Evolutionary conservation across 2,113 vertebrate genomes (phyloP).

Genomic region (Apus apus): DNA sequence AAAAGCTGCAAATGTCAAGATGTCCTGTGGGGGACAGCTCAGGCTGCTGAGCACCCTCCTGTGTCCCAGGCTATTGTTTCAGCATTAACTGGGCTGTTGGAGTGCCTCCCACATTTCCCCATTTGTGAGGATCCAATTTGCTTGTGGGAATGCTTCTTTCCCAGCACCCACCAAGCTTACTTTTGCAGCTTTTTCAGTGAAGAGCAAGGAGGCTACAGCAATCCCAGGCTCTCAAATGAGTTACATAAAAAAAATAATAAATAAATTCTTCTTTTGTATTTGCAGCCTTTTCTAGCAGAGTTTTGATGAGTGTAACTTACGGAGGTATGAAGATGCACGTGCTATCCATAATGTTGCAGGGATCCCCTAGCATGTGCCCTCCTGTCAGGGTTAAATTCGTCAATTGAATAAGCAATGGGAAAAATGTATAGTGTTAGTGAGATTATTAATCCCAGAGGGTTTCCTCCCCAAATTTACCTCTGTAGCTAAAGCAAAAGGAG

Average conservation of each 20-base stretch:
- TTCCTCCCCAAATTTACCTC: constrained; percentile 48
- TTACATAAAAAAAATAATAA: not conserved
- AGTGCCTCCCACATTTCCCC: not conserved
- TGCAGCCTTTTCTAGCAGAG: not conserved
- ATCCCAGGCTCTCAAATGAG: not conserved
- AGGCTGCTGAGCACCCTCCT: not conserved
- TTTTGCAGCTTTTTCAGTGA: not conserved
- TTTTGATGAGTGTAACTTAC: not conserved
- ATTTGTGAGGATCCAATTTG: not conserved
- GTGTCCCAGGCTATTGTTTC: constrained; percentile 30
- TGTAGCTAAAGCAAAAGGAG: constrained; percentile 48
- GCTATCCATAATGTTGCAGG: not conserved
- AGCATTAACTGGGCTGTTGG: not conserved
- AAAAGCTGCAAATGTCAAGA: constrained; percentile 22
- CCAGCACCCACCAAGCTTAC: not conserved
- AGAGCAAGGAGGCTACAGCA: not conserved
- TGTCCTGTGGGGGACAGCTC: not conserved
- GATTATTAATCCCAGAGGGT: constrained; percentile 49
- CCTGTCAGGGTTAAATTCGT: constrained; percentile 32
- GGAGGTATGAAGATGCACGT: not conserved
- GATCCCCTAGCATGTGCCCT: not conserved
- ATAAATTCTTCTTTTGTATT: not conserved
- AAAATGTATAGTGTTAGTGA: constrained; percentile 20
- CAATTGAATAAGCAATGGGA: constrained; percentile 51
- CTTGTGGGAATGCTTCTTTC: not conserved